These are phyloP conservation scores for Archips crataeganus DNA, from an alignment of 2,888 invertebrate species.

Conservation along the genomic window DNA sequence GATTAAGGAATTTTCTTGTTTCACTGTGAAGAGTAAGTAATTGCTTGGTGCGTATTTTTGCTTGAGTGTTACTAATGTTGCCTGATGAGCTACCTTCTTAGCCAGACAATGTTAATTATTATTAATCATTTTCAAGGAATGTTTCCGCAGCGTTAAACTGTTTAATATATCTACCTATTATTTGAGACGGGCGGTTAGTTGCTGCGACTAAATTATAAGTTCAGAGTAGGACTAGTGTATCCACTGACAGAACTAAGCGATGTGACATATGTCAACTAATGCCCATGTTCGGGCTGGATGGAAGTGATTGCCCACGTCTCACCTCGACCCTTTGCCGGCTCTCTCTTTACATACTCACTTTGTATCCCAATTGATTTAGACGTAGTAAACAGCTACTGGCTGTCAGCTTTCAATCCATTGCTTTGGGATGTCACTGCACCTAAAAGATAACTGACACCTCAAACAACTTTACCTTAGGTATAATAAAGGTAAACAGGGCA, in stretches of 20 bases:
- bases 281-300: constrained; percentile 27
- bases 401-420: neutral
- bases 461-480: neutral
- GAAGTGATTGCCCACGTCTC: constrained; percentile 38
- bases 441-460: neutral
- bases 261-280: constrained; percentile 24
- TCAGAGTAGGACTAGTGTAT: neutral
- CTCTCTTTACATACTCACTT: constrained; percentile 16
- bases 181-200: neutral
- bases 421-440: neutral
- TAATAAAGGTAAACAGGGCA: neutral
- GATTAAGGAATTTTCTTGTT: neutral
- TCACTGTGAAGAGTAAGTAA: neutral
- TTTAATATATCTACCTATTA: neutral
- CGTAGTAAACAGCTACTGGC: constrained; percentile 5
- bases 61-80: neutral
- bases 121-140: neutral
- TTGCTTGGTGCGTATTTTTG: neutral
- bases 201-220: neutral
- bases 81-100: neutral
- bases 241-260: constrained; percentile 8
- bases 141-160: neutral
- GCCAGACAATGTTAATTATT: neutral
- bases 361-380: constrained; percentile 22
- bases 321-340: constrained; percentile 36